Evolutionary conservation across 2,797 vertebrate species (phyloP).

Genomic region (Glossophaga mutica): DNA sequence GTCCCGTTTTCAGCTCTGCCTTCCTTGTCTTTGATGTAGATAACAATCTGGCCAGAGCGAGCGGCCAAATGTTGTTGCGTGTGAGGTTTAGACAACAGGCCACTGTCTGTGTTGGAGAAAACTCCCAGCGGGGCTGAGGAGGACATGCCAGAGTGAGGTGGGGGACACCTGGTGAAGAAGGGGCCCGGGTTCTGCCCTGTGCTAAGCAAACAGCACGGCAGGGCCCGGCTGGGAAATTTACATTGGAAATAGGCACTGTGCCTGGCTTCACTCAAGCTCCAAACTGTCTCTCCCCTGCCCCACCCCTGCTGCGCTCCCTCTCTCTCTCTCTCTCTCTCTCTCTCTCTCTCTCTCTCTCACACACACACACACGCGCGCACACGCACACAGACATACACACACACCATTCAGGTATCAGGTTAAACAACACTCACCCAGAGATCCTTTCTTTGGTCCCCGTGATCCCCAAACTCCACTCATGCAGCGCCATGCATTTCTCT

Average conservation of each 20-base stretch:
- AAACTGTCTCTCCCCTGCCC: too few relatives aligned
- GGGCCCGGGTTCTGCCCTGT: not conserved
- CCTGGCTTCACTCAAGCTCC: not conserved
- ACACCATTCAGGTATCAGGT: not conserved
- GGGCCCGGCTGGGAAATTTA: not conserved
- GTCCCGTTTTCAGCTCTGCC: conserved; percentile 16
- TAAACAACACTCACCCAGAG: not conserved
- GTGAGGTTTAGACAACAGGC: conserved; percentile 42
- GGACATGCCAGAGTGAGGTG: not conserved
- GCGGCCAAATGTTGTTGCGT: conserved; percentile 41
- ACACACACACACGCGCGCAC: too few relatives aligned
- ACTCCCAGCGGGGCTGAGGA: not conserved
- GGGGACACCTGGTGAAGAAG: not conserved
- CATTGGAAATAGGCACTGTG: not conserved
- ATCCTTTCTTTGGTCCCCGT: not conserved
- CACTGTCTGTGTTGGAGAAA: not conserved
- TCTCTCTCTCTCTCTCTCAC: not conserved
- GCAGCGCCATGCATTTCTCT: not conserved
- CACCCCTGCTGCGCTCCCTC: not conserved
- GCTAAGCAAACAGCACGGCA: not conserved
- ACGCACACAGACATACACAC: too few relatives aligned
- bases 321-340: not conserved
- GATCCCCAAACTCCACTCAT: not conserved
- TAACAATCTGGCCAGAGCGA: conserved; percentile 55
- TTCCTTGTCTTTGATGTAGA: conserved; percentile 72